A percentile compares a stretch with the other conserved stretches of the same genome.
Conservation (phyloP, 2,888 invertebrate genomes). For the Hoplodrina blanda region DNA sequence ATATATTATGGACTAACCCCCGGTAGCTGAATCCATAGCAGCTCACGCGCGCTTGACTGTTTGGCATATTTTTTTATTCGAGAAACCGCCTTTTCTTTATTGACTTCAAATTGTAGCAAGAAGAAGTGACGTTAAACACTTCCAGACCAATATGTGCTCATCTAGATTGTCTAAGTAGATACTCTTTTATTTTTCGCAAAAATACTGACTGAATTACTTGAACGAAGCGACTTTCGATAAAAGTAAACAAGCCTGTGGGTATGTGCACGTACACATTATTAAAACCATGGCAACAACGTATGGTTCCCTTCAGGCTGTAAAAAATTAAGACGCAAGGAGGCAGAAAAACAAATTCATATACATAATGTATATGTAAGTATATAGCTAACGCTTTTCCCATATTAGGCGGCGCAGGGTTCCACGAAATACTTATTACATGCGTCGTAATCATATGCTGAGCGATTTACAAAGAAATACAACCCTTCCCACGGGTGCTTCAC, state of each 20-base stretch:
- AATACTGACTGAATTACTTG: constrained; percentile 8
- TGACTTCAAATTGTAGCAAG: too few species aligned
- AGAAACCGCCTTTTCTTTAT: too few species aligned
- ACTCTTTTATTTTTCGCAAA: not conserved
- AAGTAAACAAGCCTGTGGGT: constrained; percentile 12
- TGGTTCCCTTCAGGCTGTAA: constrained; percentile 28
- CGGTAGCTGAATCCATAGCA: too few species aligned
- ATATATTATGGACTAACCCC: too few species aligned
- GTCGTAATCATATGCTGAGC: constrained; percentile 51
- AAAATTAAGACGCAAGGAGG: constrained; percentile 46
- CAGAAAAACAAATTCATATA: constrained; percentile 34
- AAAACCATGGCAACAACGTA: constrained; percentile 14
- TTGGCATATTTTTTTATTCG: too few species aligned
- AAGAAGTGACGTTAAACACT: too few species aligned
- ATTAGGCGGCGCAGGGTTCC: constrained; percentile 12
- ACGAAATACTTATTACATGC: constrained; percentile 37
- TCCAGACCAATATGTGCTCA: too few species aligned
- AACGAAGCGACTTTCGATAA: constrained; percentile 3
- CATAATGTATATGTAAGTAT: not conserved
- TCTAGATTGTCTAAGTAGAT: too few species aligned
- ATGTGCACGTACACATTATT: constrained; percentile 15
- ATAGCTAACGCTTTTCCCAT: constrained; percentile 13
- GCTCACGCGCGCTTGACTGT: too few species aligned
- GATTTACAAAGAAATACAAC: constrained; percentile 40
- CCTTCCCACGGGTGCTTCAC: constrained; percentile 30